phyloP scores from a whole-genome alignment of 1,140 invertebrate genomes.

The Drosophila equinoxialis region DNA sequence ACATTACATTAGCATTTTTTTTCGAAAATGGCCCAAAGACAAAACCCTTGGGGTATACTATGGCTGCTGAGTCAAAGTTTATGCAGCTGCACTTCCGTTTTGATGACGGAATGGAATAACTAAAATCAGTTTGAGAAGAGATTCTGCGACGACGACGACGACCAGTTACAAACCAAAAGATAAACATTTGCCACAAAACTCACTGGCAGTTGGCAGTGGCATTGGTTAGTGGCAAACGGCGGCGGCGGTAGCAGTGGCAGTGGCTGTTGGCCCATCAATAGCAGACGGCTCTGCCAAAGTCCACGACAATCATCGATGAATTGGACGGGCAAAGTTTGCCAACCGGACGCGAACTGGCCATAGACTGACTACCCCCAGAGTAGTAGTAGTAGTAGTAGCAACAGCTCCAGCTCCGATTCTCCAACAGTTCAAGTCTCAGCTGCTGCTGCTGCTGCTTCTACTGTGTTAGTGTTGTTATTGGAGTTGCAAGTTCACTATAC shows the following conservation, averaged over 20 bases:
- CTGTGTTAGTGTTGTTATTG: slow-evolving; percentile 25
- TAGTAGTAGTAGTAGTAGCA: not conserved
- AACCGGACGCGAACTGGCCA: slow-evolving; percentile 51
- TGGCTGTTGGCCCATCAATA: slow-evolving; percentile 53
- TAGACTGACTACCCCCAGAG: not conserved
- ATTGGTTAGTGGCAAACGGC: slow-evolving; percentile 13
- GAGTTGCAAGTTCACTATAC: slow-evolving; percentile 12
- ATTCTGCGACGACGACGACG: slow-evolving; percentile 14
- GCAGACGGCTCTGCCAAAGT: slow-evolving; percentile 42
- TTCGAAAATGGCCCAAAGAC: not conserved
- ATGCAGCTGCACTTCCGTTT: slow-evolving; percentile 72
- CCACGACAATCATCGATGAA: slow-evolving; percentile 76
- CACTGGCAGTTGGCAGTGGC: slow-evolving; percentile 33
- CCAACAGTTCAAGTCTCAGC: slow-evolving; percentile 26
- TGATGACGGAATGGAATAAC: slow-evolving; percentile 49
- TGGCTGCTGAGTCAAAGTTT: slow-evolving; percentile 50
- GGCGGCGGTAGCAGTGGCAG: slow-evolving; percentile 30
- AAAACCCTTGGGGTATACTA: slow-evolving; percentile 1
- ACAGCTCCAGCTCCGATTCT: slow-evolving; percentile 28
- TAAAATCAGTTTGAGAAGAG: slow-evolving; percentile 38
- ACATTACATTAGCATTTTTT: slow-evolving; percentile 67
- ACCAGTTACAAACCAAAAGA: slow-evolving; percentile 57
- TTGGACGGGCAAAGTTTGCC: slow-evolving; percentile 71
- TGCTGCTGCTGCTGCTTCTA: slow-evolving; percentile 36
- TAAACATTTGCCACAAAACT: slow-evolving; percentile 69